These are phyloP conservation scores for Amphipyra berbera DNA, from an alignment of 2,888 invertebrate species.

Conservation along the genomic window DNA sequence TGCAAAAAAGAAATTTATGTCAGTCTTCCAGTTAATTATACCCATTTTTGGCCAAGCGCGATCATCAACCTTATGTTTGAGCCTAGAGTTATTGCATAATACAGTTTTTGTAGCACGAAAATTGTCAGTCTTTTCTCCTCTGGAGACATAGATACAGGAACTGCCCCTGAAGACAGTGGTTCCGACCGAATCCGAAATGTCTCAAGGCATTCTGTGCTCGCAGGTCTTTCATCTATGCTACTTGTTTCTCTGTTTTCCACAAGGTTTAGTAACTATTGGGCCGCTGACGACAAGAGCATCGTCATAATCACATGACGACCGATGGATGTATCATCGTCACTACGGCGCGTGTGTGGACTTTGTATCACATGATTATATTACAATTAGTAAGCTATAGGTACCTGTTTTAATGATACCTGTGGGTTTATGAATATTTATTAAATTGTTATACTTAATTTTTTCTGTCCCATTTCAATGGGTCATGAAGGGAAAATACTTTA, in stretches of 20 bases:
- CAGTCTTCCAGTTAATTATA: too few relatives aligned
- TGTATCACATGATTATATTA: slow-evolving; percentile 34
- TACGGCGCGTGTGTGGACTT: slow-evolving; percentile 39
- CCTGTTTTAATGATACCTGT: slow-evolving; percentile 26
- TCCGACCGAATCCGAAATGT: too few relatives aligned
- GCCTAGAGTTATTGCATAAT: too few relatives aligned
- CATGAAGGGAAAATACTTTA: too few relatives aligned
- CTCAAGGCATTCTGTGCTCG: neutral
- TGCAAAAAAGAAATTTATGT: too few relatives aligned
- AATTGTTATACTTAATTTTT: neutral
- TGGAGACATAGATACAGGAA: too few relatives aligned
- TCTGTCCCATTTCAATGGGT: too few relatives aligned
- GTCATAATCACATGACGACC: slow-evolving; percentile 15
- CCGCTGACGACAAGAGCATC: slow-evolving; percentile 27
- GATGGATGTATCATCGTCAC: slow-evolving; percentile 52
- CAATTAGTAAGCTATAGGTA: slow-evolving; percentile 42
- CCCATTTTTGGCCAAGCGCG: too few relatives aligned
- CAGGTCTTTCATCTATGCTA: slow-evolving; percentile 21
- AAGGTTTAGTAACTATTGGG: slow-evolving; percentile 16
- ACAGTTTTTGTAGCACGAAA: too few relatives aligned
- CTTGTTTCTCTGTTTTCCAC: neutral
- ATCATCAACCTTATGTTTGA: too few relatives aligned
- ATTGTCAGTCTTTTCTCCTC: too few relatives aligned
- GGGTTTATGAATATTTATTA: slow-evolving; percentile 24
- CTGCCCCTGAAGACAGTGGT: too few relatives aligned